Evolutionary conservation across 2,113 vertebrate genomes (phyloP).

Genomic region (Pelodiscus sinensis): DNA sequence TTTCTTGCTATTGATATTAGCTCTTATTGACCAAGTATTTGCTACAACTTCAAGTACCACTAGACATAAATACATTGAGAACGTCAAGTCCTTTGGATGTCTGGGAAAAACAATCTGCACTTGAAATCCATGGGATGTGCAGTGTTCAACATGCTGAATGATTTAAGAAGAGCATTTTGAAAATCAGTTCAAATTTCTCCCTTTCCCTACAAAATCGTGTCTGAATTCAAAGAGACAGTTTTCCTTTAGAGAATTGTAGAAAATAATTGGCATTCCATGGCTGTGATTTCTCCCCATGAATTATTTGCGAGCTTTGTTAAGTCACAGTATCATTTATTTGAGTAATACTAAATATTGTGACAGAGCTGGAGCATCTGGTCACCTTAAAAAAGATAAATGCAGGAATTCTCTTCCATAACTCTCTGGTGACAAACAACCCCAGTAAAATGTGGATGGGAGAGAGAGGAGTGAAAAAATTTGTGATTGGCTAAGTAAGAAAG

Average conservation of each 20-base stretch:
- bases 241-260: constrained; percentile 51
- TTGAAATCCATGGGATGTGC: constrained; percentile 56
- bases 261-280: constrained; percentile 46
- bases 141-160: neutral
- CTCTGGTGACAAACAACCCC: neutral
- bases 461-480: neutral
- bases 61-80: constrained; percentile 70
- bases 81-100: constrained; percentile 64
- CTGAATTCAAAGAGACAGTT: constrained; percentile 61
- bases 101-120: constrained; percentile 57
- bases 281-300: constrained; percentile 47
- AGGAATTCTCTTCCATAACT: constrained; percentile 10
- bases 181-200: constrained; percentile 60
- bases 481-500: neutral
- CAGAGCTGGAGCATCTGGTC: neutral
- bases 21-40: constrained; percentile 74
- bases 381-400: constrained; percentile 26
- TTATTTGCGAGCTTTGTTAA: constrained; percentile 52
- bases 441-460: neutral
- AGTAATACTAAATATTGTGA: constrained; percentile 20
- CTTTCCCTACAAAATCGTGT: constrained; percentile 60
- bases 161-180: constrained; percentile 33
- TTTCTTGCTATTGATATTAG: constrained; percentile 77
- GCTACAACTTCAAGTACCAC: constrained; percentile 38
- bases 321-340: constrained; percentile 23